phyloP scores from a whole-genome alignment of 2,113 vertebrate species.

The Rhegmatorhina hoffmannsi region DNA sequence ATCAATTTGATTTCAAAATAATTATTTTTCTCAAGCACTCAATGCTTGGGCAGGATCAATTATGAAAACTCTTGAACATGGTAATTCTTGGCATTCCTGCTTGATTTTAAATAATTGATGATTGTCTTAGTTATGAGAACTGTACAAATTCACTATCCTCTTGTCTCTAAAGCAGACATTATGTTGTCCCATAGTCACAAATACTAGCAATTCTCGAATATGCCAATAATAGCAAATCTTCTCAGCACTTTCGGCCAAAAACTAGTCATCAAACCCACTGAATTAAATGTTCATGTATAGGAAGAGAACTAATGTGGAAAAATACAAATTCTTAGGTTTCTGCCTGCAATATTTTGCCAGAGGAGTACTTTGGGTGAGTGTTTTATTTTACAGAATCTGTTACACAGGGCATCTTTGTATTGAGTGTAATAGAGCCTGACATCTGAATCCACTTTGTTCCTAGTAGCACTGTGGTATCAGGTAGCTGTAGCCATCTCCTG shows the following conservation, averaged over 20 bases:
- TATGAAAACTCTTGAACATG: not conserved
- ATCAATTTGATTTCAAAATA: not conserved
- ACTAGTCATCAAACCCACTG: accelerated
- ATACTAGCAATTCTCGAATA: not conserved
- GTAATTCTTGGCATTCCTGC: not conserved
- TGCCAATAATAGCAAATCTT: not conserved
- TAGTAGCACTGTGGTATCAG: constrained; percentile 55
- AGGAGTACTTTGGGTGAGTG: not conserved
- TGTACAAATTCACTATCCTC: not conserved
- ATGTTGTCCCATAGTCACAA: not conserved
- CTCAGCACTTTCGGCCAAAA: not conserved
- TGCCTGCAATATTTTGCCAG: not conserved
- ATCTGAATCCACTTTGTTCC: constrained; percentile 65
- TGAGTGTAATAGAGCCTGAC: constrained; percentile 49
- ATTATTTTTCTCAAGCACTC: not conserved
- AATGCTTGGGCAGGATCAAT: not conserved
- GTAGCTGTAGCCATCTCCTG: constrained; percentile 56
- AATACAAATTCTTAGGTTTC: not conserved
- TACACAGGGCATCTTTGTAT: constrained; percentile 5
- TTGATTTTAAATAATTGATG: not conserved
- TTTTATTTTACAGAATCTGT: constrained; percentile 24
- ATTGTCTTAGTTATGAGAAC: not conserved
- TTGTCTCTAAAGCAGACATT: not conserved
- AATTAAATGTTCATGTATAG: not conserved
- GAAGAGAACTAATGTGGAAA: not conserved